Base-by-base conservation (phyloP, 2,113 vertebrate genomes). In the Corythornis vintsioides region DNA sequence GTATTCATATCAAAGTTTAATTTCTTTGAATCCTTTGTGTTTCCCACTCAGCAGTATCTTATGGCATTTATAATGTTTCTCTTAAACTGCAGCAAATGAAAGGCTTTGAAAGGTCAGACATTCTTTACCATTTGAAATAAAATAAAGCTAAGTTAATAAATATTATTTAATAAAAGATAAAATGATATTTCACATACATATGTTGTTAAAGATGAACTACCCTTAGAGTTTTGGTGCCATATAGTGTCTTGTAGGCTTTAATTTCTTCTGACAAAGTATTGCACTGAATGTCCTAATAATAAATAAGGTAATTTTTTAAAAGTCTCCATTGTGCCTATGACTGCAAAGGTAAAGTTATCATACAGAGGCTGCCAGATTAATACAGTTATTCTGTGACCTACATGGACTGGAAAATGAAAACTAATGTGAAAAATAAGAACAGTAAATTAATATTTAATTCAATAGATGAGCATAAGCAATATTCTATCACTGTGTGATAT, bases 11-110 rank as follows among this genome's bases (percentile, higher is more conserved):
- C 91, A 59, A 85, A 83, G 88, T 97, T 97, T 96, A 97, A 98
- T 97, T 97, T 97, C 95, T 96, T 96, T 79, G 95, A 93, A 94
- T 96, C 94, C 81, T 96, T 56, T 71, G 78, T 90, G 95, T 95
- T 97, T 94, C 95, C 94, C 72, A 43, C 79, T 88, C 88, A 64
- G n/a, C 77, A 26, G 76, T 75, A 61, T 94, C 94, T 91, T 53
- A 87, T 91, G 96, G 95, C 96, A 97, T 98, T 98, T 97, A 90
- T 97, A 94, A 95, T 70, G 89, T 93, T 94, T 94, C 94, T 90
- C 88, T 95, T 89, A 96, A 96, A 96, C 95, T 60, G 53, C 77
- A 87, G 94, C 93, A 96, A 87, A 79, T 55, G 91, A 79, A 96
- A 85, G 67, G 69, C 21, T 87, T 56, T 67, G 88, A 97, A 98